phyloP scores from a whole-genome alignment of 2,888 invertebrate species.

The Apamea anceps region DNA sequence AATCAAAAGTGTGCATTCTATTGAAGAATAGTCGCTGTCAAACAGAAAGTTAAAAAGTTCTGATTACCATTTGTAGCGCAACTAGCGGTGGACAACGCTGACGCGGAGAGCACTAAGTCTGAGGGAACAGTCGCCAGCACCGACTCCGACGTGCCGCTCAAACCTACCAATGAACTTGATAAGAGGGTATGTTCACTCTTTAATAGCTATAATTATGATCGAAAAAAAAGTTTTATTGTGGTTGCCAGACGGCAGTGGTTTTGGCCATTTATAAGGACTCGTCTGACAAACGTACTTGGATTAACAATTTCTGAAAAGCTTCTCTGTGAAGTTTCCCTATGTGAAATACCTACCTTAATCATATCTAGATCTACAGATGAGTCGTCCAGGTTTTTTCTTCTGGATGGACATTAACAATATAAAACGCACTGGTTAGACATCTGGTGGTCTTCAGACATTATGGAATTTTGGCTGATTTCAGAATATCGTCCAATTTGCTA shows the following conservation, averaged over 20 bases:
- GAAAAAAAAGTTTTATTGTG: neutral
- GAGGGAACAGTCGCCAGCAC: constrained; percentile 91
- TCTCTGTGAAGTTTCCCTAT: neutral
- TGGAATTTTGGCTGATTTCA: no score
- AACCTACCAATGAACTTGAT: constrained; percentile 92
- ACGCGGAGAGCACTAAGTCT: constrained; percentile 93
- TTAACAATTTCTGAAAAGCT: neutral
- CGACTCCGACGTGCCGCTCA: constrained; percentile 92
- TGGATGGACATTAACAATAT: neutral
- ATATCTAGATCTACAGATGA: neutral
- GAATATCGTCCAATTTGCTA: neutral
- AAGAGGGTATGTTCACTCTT: constrained; percentile 75
- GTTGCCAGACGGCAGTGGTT: neutral
- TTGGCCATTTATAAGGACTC: neutral
- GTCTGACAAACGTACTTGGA: neutral
- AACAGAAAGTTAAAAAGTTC: neutral
- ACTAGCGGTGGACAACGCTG: constrained; percentile 88
- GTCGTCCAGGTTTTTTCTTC: neutral
- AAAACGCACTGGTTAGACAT: neutral
- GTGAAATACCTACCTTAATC: neutral
- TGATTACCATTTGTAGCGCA: constrained; percentile 70
- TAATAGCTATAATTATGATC: neutral
- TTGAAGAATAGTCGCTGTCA: neutral
- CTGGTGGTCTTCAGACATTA: neutral
- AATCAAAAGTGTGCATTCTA: neutral